A percentile compares a stretch with the other conserved stretches of the same genome.
phyloP scores from a whole-genome alignment of 2,888 invertebrate genomes.

The Cerceris rybyensis region DNA sequence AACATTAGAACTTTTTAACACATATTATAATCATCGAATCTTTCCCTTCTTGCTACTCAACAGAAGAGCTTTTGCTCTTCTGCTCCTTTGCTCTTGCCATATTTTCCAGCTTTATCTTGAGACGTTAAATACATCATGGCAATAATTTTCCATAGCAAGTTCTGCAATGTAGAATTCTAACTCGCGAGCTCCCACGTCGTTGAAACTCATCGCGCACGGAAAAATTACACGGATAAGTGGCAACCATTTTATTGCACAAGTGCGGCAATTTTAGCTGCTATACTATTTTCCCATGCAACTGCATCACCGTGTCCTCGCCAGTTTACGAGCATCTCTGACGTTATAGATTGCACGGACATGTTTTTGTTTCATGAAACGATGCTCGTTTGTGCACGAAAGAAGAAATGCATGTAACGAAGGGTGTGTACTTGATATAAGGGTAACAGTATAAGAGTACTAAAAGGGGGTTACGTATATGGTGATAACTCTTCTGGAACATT shows the following conservation, averaged over 20 bases:
- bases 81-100: not conserved
- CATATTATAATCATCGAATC: no score
- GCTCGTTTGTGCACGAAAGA: constrained; percentile 5
- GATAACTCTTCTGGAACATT: not conserved
- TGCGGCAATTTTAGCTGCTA: constrained; percentile 43
- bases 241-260: constrained; percentile 58
- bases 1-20: no score
- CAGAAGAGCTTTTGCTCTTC: not conserved
- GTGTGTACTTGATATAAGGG: constrained; percentile 3
- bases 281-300: constrained; percentile 45
- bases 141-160: constrained; percentile 42
- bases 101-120: not conserved
- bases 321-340: constrained; percentile 43
- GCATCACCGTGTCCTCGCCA: constrained; percentile 19
- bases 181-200: constrained; percentile 28
- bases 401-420: constrained; percentile 23
- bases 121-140: constrained; percentile 13
- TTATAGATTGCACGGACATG: constrained; percentile 41
- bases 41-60: no score
- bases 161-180: constrained; percentile 35
- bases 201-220: constrained; percentile 31
- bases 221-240: constrained; percentile 59
- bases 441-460: constrained; percentile 11
- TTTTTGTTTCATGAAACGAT: constrained; percentile 12
- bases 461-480: constrained; percentile 2